phyloP scores from a whole-genome alignment of 2,797 vertebrate genomes.

The Leontocebus nigricollis region DNA sequence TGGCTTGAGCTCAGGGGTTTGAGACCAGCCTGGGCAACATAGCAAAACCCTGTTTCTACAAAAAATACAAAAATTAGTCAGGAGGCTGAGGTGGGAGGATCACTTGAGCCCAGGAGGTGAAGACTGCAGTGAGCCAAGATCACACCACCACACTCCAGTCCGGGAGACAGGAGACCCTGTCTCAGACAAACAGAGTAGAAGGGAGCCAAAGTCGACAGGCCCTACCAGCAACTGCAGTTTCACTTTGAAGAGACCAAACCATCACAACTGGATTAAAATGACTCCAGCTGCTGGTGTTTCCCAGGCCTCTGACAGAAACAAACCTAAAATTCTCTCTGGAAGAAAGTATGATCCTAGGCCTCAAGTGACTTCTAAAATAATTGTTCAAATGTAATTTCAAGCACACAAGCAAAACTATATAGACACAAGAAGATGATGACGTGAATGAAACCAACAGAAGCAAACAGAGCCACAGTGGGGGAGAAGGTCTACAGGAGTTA shows the following conservation, averaged over 20 bases:
- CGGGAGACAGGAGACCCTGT: too few relatives aligned
- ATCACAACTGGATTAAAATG: background rate
- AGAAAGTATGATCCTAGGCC: background rate
- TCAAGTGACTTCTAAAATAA: slow-evolving; percentile 27
- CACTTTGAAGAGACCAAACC: background rate
- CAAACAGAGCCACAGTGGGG: background rate
- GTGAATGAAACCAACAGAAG: background rate
- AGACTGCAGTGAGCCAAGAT: too few relatives aligned
- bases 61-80: too few relatives aligned
- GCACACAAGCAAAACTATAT: slow-evolving; percentile 28
- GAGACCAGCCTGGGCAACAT: too few relatives aligned
- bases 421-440: background rate
- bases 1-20: too few relatives aligned
- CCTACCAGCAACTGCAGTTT: background rate
- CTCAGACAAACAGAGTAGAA: background rate
- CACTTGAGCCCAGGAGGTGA: too few relatives aligned
- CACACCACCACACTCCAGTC: too few relatives aligned
- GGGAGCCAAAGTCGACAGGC: background rate
- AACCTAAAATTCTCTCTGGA: background rate
- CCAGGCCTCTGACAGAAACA: background rate
- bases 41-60: too few relatives aligned
- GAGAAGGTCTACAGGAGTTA: background rate
- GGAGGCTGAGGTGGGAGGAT: too few relatives aligned
- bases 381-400: slow-evolving; percentile 8
- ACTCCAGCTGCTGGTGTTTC: background rate